phyloP scores from a whole-genome alignment of 2,888 invertebrate genomes.

The Polymixis lichenea region DNA sequence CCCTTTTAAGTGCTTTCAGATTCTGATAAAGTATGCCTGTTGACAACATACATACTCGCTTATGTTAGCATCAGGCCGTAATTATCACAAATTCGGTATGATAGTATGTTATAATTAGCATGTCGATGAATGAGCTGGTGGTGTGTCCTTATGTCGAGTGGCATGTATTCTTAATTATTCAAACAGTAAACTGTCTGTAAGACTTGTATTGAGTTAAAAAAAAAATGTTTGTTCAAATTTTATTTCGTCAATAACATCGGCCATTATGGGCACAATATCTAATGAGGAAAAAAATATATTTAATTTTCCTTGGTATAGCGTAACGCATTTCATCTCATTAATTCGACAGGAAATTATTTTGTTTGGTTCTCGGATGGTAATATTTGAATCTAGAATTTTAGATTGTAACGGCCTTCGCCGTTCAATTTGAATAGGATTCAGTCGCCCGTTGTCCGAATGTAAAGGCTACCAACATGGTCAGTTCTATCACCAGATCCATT shows the following conservation, averaged over 20 bases:
- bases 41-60: background rate
- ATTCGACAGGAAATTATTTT: conserved; percentile 1
- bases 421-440: conserved; percentile 7
- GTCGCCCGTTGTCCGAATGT: background rate
- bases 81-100: background rate
- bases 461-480: background rate
- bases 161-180: conserved; percentile 2
- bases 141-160: background rate
- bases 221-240: background rate
- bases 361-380: background rate
- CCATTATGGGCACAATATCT: background rate
- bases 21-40: background rate
- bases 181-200: conserved; percentile 1
- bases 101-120: conserved; percentile 1
- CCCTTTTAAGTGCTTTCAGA: background rate
- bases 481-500: background rate
- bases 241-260: background rate
- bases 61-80: background rate
- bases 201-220: background rate
- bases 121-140: conserved; percentile 17
- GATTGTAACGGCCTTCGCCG: conserved; percentile 8
- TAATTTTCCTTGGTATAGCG: conserved; percentile 1
- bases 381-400: conserved; percentile 1
- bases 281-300: conserved; percentile 11
- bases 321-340: conserved; percentile 5